Percentiles rank a stretch among this genome's conserved stretches.
These are phyloP conservation scores for Drosophila buzzatii DNA, from an alignment of 2,888 invertebrate genomes.

Conservation along the genomic window DNA sequence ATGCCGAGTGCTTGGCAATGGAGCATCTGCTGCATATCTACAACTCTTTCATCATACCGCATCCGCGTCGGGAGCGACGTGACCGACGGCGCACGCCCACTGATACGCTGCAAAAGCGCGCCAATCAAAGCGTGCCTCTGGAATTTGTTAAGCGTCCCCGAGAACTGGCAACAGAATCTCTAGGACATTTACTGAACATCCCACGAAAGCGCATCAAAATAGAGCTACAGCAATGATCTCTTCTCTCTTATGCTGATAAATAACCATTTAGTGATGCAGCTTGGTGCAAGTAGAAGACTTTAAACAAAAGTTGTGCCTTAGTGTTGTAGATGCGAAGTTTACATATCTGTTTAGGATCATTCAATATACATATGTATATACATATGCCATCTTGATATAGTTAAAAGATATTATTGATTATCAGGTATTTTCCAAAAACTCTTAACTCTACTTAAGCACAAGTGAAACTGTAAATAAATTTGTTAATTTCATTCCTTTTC, in stretches of 20 bases:
- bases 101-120: not conserved
- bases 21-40: slow-evolving; percentile 46
- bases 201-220: slow-evolving; percentile 21
- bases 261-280: not conserved
- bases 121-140: not conserved
- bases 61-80: slow-evolving; percentile 46
- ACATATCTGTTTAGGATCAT: not conserved
- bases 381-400: not conserved
- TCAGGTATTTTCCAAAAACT: not conserved
- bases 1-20: slow-evolving; percentile 31
- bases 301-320: not conserved
- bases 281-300: not conserved
- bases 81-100: slow-evolving; percentile 11
- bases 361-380: not conserved
- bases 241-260: not conserved
- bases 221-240: slow-evolving; percentile 10
- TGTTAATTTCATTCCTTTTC: not conserved
- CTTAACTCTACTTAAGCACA: not conserved
- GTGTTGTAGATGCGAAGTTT: not conserved
- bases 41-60: slow-evolving; percentile 45
- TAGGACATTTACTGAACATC: not conserved
- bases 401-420: not conserved
- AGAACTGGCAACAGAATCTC: not conserved
- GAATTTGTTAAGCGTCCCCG: slow-evolving; percentile 35
- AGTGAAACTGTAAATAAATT: not conserved